Evolutionary conservation across 23 tunicate species (phyloP).

Genomic region (Ascidia mentula): DNA sequence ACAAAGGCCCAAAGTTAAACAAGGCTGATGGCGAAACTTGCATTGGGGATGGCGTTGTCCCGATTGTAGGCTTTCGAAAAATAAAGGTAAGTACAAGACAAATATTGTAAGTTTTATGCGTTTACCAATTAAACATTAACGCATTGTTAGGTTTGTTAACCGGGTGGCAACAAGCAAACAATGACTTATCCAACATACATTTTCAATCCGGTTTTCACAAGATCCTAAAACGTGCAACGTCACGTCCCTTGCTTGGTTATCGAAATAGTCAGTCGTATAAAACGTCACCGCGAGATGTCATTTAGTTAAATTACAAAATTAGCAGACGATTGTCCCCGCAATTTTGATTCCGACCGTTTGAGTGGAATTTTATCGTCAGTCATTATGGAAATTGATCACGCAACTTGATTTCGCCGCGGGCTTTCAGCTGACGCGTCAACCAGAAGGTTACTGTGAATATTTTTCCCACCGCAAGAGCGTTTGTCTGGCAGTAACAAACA

Average conservation of each 20-base stretch:
- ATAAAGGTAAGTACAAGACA: constrained; percentile 36
- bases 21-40: neutral
- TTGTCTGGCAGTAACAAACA: too few species aligned
- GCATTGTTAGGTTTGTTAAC: neutral
- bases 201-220: neutral
- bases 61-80: constrained; percentile 41
- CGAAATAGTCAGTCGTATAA: too few species aligned
- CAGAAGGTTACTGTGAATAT: neutral
- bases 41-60: neutral
- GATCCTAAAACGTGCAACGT: neutral
- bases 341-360: neutral
- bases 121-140: neutral
- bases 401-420: neutral
- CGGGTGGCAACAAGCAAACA: too few species aligned
- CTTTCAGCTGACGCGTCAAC: neutral
- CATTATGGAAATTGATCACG: constrained; percentile 7
- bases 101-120: too few species aligned
- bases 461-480: neutral
- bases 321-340: neutral
- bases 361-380: neutral
- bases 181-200: neutral
- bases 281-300: neutral
- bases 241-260: neutral
- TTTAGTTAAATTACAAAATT: neutral
- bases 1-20: neutral